A percentile compares a stretch with the other conserved stretches of the same genome.
Evolutionary conservation across 2,888 invertebrate species (phyloP).

Genomic region (Seladonia tumulorum): DNA sequence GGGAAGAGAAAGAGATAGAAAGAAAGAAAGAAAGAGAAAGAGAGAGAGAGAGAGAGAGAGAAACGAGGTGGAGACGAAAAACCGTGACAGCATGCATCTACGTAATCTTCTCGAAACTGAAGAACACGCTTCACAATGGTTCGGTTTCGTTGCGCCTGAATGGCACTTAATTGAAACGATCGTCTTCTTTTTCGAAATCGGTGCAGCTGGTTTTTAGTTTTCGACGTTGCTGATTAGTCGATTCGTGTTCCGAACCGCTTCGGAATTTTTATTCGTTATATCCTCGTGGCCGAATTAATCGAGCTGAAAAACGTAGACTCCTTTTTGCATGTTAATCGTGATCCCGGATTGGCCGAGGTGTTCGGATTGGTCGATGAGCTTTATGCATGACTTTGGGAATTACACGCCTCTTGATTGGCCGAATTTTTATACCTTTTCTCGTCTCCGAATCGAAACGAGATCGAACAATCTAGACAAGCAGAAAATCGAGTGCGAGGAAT

Average conservation of each 20-base stretch:
- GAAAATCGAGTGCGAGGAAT: too few species aligned
- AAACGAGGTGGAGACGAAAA: constrained; percentile 11
- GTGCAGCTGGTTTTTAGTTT: neutral
- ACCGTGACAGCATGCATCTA: constrained; percentile 42
- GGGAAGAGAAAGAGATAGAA: neutral
- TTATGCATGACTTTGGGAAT: neutral
- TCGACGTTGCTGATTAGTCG: neutral
- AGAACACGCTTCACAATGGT: neutral
- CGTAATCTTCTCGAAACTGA: constrained; percentile 8
- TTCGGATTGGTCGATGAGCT: constrained; percentile 8
- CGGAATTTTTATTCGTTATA: neutral
- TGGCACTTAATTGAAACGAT: neutral
- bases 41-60: constrained; percentile 11
- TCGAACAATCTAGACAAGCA: neutral
- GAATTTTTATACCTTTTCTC: neutral
- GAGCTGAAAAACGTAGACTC: neutral
- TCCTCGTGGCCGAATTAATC: neutral
- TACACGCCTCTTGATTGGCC: neutral
- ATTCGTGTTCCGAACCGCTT: neutral
- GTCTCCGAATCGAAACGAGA: neutral
- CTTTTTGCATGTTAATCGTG: constrained; percentile 14
- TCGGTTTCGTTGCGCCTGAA: neutral
- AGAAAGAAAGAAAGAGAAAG: neutral
- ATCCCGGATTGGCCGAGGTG: neutral
- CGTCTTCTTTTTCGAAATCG: neutral